These are phyloP conservation scores for Drosophila kuntzei DNA, from an alignment of 2,888 invertebrate species.

Conservation along the genomic window DNA sequence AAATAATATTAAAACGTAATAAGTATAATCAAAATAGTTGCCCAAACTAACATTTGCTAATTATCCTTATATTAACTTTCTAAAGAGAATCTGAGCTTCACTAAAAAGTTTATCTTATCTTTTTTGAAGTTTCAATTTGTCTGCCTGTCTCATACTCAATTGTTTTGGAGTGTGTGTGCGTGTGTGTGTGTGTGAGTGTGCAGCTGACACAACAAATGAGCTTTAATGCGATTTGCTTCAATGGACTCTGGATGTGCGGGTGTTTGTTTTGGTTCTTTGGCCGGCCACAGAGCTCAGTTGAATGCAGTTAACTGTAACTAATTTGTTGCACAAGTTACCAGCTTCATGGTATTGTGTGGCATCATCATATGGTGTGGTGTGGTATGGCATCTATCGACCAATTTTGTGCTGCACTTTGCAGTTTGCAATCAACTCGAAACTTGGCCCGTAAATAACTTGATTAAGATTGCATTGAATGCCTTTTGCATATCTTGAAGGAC, in stretches of 20 bases:
- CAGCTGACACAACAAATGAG: slow-evolving; percentile 85
- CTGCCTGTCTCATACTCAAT: slow-evolving; percentile 31
- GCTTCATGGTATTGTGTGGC: slow-evolving; percentile 16
- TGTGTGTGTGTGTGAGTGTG: slow-evolving; percentile 32
- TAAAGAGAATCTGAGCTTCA: slow-evolving; percentile 14
- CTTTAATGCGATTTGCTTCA: slow-evolving; percentile 81
- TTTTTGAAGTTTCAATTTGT: slow-evolving; percentile 36
- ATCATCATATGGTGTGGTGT: slow-evolving; percentile 1
- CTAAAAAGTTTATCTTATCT: slow-evolving; percentile 10
- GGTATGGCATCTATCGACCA: slow-evolving; percentile 3
- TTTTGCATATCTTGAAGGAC: not conserved
- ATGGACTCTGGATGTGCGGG: slow-evolving; percentile 67
- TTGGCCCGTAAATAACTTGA: slow-evolving; percentile 45
- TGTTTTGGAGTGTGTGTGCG: slow-evolving; percentile 22
- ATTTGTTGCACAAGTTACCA: slow-evolving; percentile 57
- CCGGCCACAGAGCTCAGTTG: slow-evolving; percentile 34
- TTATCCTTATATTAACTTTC: not conserved
- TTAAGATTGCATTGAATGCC: slow-evolving; percentile 32
- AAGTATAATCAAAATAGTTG: too few relatives aligned
- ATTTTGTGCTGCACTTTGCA: slow-evolving; percentile 35
- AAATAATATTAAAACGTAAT: too few relatives aligned
- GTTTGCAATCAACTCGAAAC: slow-evolving; percentile 26
- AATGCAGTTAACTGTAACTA: slow-evolving; percentile 78
- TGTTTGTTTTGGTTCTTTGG: slow-evolving; percentile 51
- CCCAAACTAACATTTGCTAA: not conserved